These are phyloP conservation scores for Chaenocephalus aceratus DNA, from an alignment of 2,113 vertebrate genomes.

Conservation along the genomic window DNA sequence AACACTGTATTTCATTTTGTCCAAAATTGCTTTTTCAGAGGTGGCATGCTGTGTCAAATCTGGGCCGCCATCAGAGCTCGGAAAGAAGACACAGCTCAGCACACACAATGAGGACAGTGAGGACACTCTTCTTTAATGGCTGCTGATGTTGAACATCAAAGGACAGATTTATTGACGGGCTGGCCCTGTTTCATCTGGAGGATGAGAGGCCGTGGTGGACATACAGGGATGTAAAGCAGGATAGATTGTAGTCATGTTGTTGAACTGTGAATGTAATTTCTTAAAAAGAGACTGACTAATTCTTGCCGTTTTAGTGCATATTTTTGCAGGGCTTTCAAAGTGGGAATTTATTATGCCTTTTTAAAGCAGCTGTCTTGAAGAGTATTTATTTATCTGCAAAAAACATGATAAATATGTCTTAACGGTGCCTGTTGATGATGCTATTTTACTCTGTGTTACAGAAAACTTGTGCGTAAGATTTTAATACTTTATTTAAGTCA, in stretches of 20 bases:
- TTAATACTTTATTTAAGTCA: conserved; percentile 29
- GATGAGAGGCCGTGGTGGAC: conserved; percentile 7
- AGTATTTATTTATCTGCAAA: neutral
- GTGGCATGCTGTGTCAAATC: conserved; percentile 87
- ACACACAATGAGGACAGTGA: conserved; percentile 64
- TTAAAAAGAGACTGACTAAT: neutral
- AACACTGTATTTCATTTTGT: neutral
- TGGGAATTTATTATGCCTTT: neutral
- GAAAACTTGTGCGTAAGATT: conserved; percentile 38
- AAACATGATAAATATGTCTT: neutral
- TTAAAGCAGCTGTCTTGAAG: neutral
- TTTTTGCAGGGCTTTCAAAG: conserved; percentile 44
- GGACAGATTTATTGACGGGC: conserved; percentile 62
- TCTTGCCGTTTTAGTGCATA: conserved; percentile 4
- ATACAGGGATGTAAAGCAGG: conserved; percentile 14
- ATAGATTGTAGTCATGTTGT: neutral
- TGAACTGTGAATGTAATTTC: conserved; percentile 25
- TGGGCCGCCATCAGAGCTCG: conserved; percentile 86
- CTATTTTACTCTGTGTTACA: conserved; percentile 25
- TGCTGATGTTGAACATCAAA: conserved; percentile 41
- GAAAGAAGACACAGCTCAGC: conserved; percentile 66
- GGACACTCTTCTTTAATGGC: conserved; percentile 71
- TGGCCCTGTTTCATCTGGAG: conserved; percentile 51
- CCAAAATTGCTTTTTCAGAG: conserved; percentile 76
- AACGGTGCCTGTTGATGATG: neutral